Evolutionary conservation across 1,140 invertebrate species (phyloP).

Genomic region (Conus betulinus): DNA sequence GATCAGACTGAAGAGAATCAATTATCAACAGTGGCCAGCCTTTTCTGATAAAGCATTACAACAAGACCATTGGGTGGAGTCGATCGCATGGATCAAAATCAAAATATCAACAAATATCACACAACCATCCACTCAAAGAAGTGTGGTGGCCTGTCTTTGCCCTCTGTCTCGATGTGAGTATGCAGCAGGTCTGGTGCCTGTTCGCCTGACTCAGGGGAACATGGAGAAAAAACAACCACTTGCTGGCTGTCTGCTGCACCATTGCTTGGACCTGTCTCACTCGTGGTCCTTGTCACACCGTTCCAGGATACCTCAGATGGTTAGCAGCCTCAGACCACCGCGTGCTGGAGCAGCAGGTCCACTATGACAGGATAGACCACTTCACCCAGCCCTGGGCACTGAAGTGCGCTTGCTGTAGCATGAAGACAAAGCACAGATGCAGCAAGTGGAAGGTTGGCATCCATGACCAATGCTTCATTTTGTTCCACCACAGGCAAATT

Average conservation of each 20-base stretch:
- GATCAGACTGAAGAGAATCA: constrained; percentile 45
- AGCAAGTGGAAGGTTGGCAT: not conserved
- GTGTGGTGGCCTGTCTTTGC: constrained; percentile 64
- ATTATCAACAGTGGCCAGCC: constrained; percentile 59
- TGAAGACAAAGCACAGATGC: constrained; percentile 18
- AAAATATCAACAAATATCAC: constrained; percentile 64
- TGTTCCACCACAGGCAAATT: not conserved
- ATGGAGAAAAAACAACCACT: not conserved
- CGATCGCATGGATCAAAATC: constrained; percentile 65
- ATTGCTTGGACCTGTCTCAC: constrained; percentile 15
- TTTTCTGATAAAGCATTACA: constrained; percentile 56
- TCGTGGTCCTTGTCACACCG: constrained; percentile 1
- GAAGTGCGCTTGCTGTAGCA: constrained; percentile 14
- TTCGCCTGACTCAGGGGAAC: constrained; percentile 31
- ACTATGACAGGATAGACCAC: constrained; percentile 14
- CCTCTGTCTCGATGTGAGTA: constrained; percentile 62
- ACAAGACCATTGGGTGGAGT: constrained; percentile 62
- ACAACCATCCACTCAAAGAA: constrained; percentile 65
- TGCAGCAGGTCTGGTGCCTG: constrained; percentile 69
- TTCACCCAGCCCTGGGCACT: constrained; percentile 16
- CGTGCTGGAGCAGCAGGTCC: constrained; percentile 8
- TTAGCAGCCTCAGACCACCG: constrained; percentile 12
- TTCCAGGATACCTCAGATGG: constrained; percentile 3
- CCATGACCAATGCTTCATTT: constrained; percentile 7
- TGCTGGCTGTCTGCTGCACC: constrained; percentile 17